Conservation (phyloP, 2,888 invertebrate species). For the Cataglyphis altisquamis region DNA sequence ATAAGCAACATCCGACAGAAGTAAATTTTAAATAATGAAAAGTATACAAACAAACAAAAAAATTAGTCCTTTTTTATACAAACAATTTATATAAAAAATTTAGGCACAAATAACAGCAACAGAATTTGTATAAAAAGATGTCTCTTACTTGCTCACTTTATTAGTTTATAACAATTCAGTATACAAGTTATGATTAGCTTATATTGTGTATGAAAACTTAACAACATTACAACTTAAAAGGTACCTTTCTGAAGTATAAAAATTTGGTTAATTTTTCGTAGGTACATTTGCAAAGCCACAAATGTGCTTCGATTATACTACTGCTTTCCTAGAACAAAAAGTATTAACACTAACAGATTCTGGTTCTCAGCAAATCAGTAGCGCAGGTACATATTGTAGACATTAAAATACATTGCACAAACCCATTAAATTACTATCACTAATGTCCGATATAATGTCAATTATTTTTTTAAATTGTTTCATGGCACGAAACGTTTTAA, state of each 20-base stretch:
- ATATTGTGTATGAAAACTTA: constrained; percentile 61
- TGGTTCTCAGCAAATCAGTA: constrained; percentile 40
- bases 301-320: constrained; percentile 21
- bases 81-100: neutral
- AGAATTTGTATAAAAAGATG: constrained; percentile 11
- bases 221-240: constrained; percentile 78
- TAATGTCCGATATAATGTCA: constrained; percentile 39
- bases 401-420: constrained; percentile 70
- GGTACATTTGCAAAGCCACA: constrained; percentile 45
- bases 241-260: constrained; percentile 84
- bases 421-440: constrained; percentile 63
- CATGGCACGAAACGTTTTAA: constrained; percentile 60
- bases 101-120: constrained; percentile 5
- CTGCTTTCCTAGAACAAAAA: constrained; percentile 20
- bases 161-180: constrained; percentile 52
- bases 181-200: constrained; percentile 45
- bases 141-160: constrained; percentile 41
- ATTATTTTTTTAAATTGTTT: constrained; percentile 25
- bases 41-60: neutral
- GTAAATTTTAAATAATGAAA: neutral
- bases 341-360: neutral
- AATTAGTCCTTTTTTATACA: neutral
- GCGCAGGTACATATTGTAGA: constrained; percentile 44
- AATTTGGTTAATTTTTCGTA: constrained; percentile 76
- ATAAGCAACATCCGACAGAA: neutral